Evolutionary conservation across 2,113 vertebrate species (phyloP), one percentile per base, ranked within the genome.

Genomic region (Sitta europaea): DNA sequence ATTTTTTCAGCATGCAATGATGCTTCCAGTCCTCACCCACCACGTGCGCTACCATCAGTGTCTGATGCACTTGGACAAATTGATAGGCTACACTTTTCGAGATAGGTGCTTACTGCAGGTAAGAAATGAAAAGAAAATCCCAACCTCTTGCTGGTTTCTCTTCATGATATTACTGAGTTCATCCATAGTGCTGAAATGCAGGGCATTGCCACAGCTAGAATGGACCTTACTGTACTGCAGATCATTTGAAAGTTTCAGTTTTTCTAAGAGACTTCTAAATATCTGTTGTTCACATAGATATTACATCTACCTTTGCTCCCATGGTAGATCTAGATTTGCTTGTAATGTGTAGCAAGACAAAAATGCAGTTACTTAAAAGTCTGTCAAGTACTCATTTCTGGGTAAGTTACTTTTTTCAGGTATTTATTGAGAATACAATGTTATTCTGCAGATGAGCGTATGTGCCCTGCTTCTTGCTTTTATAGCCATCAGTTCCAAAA

Each of bases 21-120:
- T 99, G 99, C 98, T 99, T 62, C 99, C 99, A 4, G 99, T 99
- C 55, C 98, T 99, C 84, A 99, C 99, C n/a, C 99, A 99, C 96
- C 99, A 99, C 21, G 99, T 99, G 78, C 99, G 99, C n/a, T 99
- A 99, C 97, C 99, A 99, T 95, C 99, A 99, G 86, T 99, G 99
- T 75, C 98, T 99, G 78, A 99, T 99, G 99, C 99, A 99, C 97
- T 96, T 99, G 98, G 99, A 99, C 94, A 98, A 98, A 61, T 88
- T 99, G 97, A 99, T 99, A 63, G 99, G 99, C 80, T 99, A 99
- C 91, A 98, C 98, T 91, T 99, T 99, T 94, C 99, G 98, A 95
- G 99, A 99, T 42, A 99, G 99, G 78, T 99, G 99, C 95, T 98
- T 99, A 90, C 98, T 99, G 47, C 99, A 99, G 99, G 99, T 99